Evolutionary conservation across 2,113 vertebrate genomes (phyloP), one percentile per base, ranked within the genome.

Genomic region (Semicossyphus pulcher): DNA sequence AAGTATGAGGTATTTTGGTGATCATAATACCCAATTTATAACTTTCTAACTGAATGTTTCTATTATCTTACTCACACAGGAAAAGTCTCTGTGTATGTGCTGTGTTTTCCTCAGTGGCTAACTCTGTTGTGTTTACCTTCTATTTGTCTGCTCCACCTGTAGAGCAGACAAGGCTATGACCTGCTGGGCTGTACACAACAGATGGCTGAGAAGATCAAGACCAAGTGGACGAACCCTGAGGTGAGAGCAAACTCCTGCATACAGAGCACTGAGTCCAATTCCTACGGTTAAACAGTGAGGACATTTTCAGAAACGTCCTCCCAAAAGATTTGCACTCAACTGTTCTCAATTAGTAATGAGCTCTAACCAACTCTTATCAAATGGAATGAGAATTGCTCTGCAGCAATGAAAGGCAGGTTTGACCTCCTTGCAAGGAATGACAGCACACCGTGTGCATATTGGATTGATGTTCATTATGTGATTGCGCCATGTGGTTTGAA

Each of bases 191-290:
- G 93, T 25, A 93, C 95, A 76, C 94, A 94, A 36, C 91, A 95
- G 79, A 94, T 96, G 94, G 94, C 95, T 45, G 95, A 95, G 88
- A 96, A 93, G 81, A 92, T 95, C 83, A 96, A 96, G 91, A 93
- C 89, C 86, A 97, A 95, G 88, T 96, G 95, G 92, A 94, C 93
- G 86, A 94, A 95, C 84, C 94, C 94, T 14, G 95, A 94, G 91
- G 95, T 97, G 92, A 96, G 86, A 62, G 11, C 37, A 62, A 56
- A 59, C 49, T 26, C 52, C 47, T 52, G 11, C 63, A 51, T 37
- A 34, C 53, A 72, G 7, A 75, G 29, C 41, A 34, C 34, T 3
- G 34, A 69, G 25, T 37, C 14, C 2, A 79, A 53, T 72, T 39
- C 25, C 28, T 47, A 18, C 10, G 44, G 23, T 49, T 51, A 28